phyloP scores from a whole-genome alignment of 2,113 vertebrate species.

The Deroptyus accipitrinus region DNA sequence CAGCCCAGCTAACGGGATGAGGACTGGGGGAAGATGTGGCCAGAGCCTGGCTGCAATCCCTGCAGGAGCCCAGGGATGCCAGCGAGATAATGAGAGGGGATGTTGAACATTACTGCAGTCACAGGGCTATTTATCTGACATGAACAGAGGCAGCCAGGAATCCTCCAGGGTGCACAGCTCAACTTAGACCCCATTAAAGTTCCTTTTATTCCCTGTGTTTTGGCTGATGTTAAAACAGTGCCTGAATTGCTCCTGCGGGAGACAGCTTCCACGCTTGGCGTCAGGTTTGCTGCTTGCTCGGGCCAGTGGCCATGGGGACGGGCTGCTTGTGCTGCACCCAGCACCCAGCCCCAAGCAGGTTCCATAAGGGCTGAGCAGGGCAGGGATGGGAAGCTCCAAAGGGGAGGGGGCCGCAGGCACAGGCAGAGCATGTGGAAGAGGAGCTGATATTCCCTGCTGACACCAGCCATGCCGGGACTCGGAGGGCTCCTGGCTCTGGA shows the following conservation, averaged over 20 bases:
- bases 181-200: constrained; percentile 35
- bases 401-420: fast-evolving
- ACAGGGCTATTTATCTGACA: constrained; percentile 56
- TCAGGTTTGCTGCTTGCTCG: not conserved
- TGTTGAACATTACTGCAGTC: constrained; percentile 61
- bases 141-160: constrained; percentile 53
- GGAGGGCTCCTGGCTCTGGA: not conserved
- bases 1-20: not conserved
- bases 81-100: constrained; percentile 66
- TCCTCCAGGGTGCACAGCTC: constrained; percentile 37
- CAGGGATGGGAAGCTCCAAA: fast-evolving
- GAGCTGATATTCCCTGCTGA: not conserved
- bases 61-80: constrained; percentile 51
- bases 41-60: constrained; percentile 37
- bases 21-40: not conserved
- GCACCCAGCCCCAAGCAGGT: fast-evolving
- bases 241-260: not conserved
- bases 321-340: not conserved
- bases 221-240: not conserved
- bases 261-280: not conserved
- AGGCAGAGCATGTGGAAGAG: not conserved
- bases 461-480: fast-evolving
- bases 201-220: constrained; percentile 29
- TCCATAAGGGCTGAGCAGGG: fast-evolving
- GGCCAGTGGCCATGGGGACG: not conserved